Base-by-base conservation (phyloP, 2,888 invertebrate species). In the Mechanitis messenoides region DNA sequence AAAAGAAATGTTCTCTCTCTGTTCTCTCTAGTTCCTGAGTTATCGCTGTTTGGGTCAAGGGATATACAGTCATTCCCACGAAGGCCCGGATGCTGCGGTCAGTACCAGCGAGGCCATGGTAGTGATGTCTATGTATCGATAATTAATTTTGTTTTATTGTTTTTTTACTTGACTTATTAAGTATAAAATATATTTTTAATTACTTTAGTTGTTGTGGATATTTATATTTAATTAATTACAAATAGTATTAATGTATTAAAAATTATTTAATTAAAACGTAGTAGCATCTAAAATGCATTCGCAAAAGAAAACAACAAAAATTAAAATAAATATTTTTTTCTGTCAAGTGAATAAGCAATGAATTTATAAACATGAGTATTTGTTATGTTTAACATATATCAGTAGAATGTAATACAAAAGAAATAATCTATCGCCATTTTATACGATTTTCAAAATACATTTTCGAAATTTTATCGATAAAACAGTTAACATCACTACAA, bases 11-110 rank as follows among this genome's bases (percentile, higher is more conserved):
- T 46, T 62, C 66, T 60, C 63, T 20, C 20, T 20, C 20, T 20
- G 20, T 20, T 20, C 20, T 20, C 20, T 20, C 68, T 68, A 69
- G 68, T 71, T 71, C 68, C 66, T 69, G 67, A 69, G 68, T 68
- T 68, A 65, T 58, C 59, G 58, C 60, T 54, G 60, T 56, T 62
- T 64, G 71, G 66, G 62, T 69, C 66, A 74, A 72, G 74, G 74
- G 78, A 78, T 74, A 74, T 78, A 76, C 71, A 61, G 66, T 73
- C 79, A 83, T 85, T 86, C 85, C 83, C 86, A 85, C 84, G 70
- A 70, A 56, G 66, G 74, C 74, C 77, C 85, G 87, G 86, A 86
- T 84, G 85, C 74, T 64, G 73, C 79, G 81, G 82, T 83, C 85
- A 81, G 77, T 79, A 77, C 76, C 81, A 83, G 78, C 68, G 72